Base-by-base conservation (phyloP, 2,888 invertebrate genomes). In the Hypena proboscidalis region DNA sequence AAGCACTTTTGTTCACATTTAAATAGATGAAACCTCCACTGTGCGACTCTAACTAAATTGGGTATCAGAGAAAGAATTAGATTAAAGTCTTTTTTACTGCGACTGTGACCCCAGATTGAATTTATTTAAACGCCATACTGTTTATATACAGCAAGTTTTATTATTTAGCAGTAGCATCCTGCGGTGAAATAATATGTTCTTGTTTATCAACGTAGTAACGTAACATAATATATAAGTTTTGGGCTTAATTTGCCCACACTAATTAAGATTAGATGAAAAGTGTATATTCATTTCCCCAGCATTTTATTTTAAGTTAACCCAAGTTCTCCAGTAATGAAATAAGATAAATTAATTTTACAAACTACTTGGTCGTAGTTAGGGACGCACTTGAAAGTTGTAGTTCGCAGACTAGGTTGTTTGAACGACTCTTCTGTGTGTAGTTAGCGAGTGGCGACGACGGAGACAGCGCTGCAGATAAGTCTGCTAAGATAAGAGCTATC, bases 51-150 rank as follows among this genome's bases (percentile, higher is more conserved):
- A 67, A 61, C 51, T 54, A 64, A 64, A 70, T 61, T 59, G 67
- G 64, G 59, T 72, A 70, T 72, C 58, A 69, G 71, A 67, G 68
- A 69, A 57, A 47, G 73, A 52, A 73, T 76, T 70, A 70, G 66
- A 72, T 69, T 70, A 65, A 41, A 65, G 56, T 63, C 60, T 66
- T 70, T 63, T 67, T 66, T 55, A 58, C 66, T 69, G 62, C 58
- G 61, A 50, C 57, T 57, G 64, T 54, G 58, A 59, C 58, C 51
- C 55, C 40, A 41, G 61, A 59, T 61, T 58, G 56, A 44, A 40
- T 60, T 40, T 44, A 47, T 58, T 57, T 30, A 29, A 43, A 48
- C 45, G 53, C 49, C 25, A 40, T 66, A 60, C 41, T 54, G 48
- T 60, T 56, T 51, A 51, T 26, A 14, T 13, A 22, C 13, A 13